A percentile compares a stretch with the other conserved stretches of the same genome.
Evolutionary conservation across 2,113 vertebrate genomes (phyloP).

Genomic region (Callorhinus ursinus): DNA sequence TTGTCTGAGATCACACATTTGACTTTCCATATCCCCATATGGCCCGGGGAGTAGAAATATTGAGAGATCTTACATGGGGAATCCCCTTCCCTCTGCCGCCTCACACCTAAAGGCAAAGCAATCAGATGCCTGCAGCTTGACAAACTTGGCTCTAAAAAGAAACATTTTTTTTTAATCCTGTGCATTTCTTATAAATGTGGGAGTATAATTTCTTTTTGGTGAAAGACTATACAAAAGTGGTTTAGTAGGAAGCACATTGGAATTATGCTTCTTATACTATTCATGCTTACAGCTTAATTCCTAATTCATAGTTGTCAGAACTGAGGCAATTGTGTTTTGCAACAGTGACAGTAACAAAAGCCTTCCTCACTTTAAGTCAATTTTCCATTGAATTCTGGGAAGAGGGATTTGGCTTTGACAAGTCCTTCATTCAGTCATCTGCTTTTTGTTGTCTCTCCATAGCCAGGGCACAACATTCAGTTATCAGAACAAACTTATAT

Average conservation of each 20-base stretch:
- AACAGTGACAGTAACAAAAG: background rate
- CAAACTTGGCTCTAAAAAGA: background rate
- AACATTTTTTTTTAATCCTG: background rate
- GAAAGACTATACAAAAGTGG: background rate
- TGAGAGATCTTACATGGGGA: background rate
- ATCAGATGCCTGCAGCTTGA: background rate
- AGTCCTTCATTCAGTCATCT: background rate
- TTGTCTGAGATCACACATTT: background rate
- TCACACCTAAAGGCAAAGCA: background rate
- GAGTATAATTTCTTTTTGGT: background rate
- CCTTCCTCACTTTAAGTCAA: background rate
- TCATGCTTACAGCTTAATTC: background rate
- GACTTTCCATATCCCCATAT: background rate
- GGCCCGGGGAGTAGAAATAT: background rate
- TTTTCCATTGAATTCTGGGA: background rate
- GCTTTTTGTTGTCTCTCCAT: background rate
- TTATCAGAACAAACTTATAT: background rate
- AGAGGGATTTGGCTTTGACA: background rate
- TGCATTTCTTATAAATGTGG: background rate
- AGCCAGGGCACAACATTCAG: background rate
- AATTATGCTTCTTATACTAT: background rate
- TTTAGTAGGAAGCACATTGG: background rate
- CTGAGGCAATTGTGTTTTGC: background rate
- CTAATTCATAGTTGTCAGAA: background rate
- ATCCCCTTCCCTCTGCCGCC: background rate